phyloP scores from a whole-genome alignment of 2,113 vertebrate genomes.

The Cebus imitator region DNA sequence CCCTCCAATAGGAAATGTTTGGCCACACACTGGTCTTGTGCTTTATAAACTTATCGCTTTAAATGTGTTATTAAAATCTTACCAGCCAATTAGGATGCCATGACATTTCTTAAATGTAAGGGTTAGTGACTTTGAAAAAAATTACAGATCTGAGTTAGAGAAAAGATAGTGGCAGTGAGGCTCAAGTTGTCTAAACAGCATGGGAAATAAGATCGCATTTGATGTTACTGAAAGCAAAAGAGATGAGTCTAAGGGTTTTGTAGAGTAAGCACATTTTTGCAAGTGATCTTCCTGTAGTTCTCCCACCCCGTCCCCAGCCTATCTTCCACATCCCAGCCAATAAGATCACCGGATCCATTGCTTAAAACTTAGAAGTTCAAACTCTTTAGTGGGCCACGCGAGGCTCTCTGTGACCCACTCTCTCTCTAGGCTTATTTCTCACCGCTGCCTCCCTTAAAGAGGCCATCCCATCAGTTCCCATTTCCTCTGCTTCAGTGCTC shows the following conservation, averaged over 20 bases:
- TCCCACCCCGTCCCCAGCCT: neutral
- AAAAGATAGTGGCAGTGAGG: neutral
- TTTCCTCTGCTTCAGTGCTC: neutral
- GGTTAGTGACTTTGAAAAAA: neutral
- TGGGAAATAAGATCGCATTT: neutral
- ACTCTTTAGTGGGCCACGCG: neutral
- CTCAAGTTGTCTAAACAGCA: neutral
- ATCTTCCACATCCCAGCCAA: too few relatives aligned
- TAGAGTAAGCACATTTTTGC: neutral
- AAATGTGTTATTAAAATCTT: conserved; percentile 7
- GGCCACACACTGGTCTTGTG: neutral
- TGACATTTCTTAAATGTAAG: conserved; percentile 20
- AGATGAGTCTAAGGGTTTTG: neutral
- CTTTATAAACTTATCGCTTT: conserved; percentile 1
- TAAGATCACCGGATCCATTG: neutral
- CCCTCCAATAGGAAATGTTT: neutral
- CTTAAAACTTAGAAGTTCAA: neutral
- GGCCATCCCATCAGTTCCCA: neutral
- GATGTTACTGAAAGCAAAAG: conserved; percentile 28
- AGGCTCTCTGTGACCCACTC: neutral
- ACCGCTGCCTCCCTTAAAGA: neutral
- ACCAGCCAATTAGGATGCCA: neutral
- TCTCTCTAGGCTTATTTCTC: neutral
- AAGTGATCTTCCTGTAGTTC: neutral
- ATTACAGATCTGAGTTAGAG: neutral